Percentiles rank a stretch among this genome's conserved stretches.
Evolutionary conservation across 1,140 invertebrate species (phyloP).

Genomic region (Procambarus virginalis): DNA sequence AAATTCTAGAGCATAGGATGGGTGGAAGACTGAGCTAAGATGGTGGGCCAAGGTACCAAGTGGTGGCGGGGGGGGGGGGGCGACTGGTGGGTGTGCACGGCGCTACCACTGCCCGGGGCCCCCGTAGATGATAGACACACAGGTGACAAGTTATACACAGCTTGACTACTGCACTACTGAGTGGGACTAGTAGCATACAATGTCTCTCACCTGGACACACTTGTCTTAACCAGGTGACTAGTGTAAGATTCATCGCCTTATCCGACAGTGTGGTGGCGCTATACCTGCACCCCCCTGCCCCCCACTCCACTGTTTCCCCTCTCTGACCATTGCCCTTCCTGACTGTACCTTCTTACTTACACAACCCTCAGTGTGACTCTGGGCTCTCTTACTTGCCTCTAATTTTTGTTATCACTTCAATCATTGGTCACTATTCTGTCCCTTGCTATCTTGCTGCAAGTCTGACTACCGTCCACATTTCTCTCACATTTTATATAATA

Average conservation of each 20-base stretch:
- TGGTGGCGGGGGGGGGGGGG: conserved; percentile 29
- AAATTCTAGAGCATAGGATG: background rate
- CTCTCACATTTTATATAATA: too few species aligned
- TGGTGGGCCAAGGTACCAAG: background rate
- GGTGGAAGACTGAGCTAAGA: conserved; percentile 16
- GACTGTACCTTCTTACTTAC: background rate
- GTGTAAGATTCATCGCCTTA: conserved; percentile 64
- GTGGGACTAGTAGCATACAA: conserved; percentile 50
- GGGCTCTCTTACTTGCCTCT: background rate
- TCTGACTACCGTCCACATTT: too few species aligned
- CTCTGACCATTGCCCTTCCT: background rate
- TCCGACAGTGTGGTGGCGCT: conserved; percentile 58
- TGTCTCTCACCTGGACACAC: conserved; percentile 49
- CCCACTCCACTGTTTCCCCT: background rate
- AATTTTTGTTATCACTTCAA: background rate
- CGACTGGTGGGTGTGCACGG: conserved; percentile 12
- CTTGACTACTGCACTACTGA: conserved; percentile 29
- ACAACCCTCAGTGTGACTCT: background rate
- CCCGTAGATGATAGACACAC: conserved; percentile 44
- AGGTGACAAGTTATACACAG: conserved; percentile 15
- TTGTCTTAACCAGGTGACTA: conserved; percentile 62
- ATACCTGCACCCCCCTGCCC: conserved; percentile 22
- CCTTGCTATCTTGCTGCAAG: too few species aligned
- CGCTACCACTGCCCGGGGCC: conserved; percentile 33
- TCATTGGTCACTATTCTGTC: too few species aligned